phyloP scores from a whole-genome alignment of 2,113 vertebrate species.

The Pseudorasbora parva region DNA sequence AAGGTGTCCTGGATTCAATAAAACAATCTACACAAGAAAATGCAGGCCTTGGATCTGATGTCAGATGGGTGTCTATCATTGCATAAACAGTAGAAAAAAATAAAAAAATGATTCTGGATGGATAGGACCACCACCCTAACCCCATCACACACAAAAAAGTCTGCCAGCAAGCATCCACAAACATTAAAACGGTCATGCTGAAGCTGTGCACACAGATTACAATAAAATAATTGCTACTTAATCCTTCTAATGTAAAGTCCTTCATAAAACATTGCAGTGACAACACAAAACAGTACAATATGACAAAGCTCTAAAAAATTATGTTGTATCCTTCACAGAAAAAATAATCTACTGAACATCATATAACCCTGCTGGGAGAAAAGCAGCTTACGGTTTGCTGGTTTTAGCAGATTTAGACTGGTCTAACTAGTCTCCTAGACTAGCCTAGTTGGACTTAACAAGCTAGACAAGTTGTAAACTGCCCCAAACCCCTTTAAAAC shows the following conservation, averaged over 20 bases:
- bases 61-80: not conserved
- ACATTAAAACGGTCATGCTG: not conserved
- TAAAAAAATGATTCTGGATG: not conserved
- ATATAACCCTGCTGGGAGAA: not conserved
- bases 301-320: slow-evolving; percentile 8
- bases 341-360: not conserved
- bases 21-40: not conserved
- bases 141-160: not conserved
- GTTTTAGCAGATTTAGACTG: not conserved
- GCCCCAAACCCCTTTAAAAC: not conserved
- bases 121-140: not conserved
- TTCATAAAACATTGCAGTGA: slow-evolving; percentile 42
- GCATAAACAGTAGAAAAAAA: not conserved
- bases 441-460: not conserved
- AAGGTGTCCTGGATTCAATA: not conserved
- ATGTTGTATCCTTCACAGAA: not conserved
- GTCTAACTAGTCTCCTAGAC: not conserved
- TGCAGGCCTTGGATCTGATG: not conserved
- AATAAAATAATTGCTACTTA: not conserved
- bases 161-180: not conserved
- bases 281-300: slow-evolving; percentile 30
- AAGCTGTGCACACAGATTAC: not conserved
- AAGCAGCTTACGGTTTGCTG: not conserved
- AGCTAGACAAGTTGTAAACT: not conserved
- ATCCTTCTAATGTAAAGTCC: slow-evolving; percentile 42